Conservation (phyloP, 2,797 vertebrate genomes). For the Cheirogaleus major region DNA sequence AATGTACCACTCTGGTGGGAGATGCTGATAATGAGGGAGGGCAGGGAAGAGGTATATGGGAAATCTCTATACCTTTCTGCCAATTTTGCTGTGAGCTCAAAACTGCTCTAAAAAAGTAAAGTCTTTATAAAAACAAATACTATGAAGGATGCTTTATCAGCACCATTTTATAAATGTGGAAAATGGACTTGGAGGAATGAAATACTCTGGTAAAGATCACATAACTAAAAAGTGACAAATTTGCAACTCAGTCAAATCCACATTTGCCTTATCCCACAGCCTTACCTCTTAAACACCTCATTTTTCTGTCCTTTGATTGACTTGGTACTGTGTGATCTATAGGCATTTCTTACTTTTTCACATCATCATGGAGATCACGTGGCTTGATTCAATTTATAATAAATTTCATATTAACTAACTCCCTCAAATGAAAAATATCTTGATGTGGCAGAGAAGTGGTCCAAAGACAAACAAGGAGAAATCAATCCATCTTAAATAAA, state of each 20-base stretch:
- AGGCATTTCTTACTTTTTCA: neutral
- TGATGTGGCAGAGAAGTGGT: neutral
- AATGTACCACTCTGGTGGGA: neutral
- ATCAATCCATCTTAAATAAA: neutral
- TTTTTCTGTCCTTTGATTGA: neutral
- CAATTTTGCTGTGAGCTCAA: neutral
- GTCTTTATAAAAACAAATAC: neutral
- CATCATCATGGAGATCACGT: neutral
- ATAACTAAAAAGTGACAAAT: neutral
- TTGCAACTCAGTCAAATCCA: neutral
- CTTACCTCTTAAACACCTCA: neutral
- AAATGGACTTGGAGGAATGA: neutral
- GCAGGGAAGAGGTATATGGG: neutral
- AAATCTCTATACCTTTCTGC: neutral
- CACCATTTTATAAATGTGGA: neutral
- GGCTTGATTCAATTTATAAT: neutral
- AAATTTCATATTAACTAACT: slow-evolving; percentile 29
- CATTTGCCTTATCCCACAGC: neutral
- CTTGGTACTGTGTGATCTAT: neutral
- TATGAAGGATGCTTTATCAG: neutral
- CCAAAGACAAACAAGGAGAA: neutral
- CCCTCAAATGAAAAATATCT: neutral
- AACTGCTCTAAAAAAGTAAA: neutral
- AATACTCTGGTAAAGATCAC: neutral
- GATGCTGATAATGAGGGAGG: neutral